These are phyloP conservation scores for Diacarnus erythraeanus DNA, from an alignment of 37 sponge, comb jelly and placozoan genomes.

Conservation along the genomic window DNA sequence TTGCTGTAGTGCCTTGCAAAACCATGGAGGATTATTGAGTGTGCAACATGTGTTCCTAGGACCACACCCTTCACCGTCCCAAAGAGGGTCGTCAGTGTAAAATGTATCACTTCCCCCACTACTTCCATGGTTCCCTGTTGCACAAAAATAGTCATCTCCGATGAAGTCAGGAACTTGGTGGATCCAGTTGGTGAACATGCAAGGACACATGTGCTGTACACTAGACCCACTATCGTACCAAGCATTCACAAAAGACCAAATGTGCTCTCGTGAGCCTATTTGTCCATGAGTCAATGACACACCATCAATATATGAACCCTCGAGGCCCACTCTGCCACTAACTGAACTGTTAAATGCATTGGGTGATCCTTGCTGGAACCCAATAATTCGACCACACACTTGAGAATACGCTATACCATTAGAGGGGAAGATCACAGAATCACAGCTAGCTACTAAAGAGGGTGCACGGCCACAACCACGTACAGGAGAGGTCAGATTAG, in stretches of 20 bases:
- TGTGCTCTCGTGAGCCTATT: background rate
- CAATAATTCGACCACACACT: slow-evolving; percentile 34
- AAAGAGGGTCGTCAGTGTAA: slow-evolving; percentile 16
- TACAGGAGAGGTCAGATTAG: background rate
- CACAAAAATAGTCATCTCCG: slow-evolving; percentile 27
- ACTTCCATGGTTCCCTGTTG: background rate
- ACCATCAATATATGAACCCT: slow-evolving; percentile 36
- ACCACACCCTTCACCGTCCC: slow-evolving; percentile 30
- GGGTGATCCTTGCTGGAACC: slow-evolving; percentile 37
- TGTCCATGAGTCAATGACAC: slow-evolving; percentile 7
- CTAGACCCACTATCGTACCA: background rate
- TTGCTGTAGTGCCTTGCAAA: slow-evolving; percentile 11
- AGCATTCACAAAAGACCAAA: slow-evolving; percentile 49
- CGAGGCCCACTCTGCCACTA: background rate
- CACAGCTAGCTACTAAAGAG: slow-evolving; percentile 3
- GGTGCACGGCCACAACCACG: background rate
- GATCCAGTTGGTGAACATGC: background rate
- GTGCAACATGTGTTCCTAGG: slow-evolving; percentile 19
- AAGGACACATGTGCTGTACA: background rate
- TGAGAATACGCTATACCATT: slow-evolving; percentile 12
- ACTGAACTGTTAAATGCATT: slow-evolving; percentile 34
- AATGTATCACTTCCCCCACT: background rate
- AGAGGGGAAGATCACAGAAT: slow-evolving; percentile 4
- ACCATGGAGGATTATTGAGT: slow-evolving; percentile 31
- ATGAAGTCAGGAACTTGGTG: slow-evolving; percentile 13